A percentile compares a stretch with the other conserved stretches of the same genome.
Conservation (phyloP, 2,888 invertebrate species). For the Nephrotoma guestfalica region DNA sequence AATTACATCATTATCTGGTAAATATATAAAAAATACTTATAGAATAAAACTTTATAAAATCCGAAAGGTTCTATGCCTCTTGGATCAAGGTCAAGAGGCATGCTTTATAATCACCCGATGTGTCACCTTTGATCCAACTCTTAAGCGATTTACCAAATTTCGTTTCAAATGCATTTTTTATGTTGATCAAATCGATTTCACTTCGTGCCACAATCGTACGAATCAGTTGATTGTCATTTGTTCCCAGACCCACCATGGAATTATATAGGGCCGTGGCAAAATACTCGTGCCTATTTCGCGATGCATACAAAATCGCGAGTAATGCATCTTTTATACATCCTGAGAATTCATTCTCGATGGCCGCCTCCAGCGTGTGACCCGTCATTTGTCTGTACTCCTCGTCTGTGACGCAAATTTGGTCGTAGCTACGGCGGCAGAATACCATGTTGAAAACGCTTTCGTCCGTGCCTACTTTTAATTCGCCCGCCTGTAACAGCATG, state of each 20-base stretch:
- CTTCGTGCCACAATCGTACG: conserved; percentile 69
- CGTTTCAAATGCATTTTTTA: conserved; percentile 61
- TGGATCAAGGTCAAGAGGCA: conserved; percentile 58
- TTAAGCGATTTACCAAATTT: conserved; percentile 62
- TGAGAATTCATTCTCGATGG: conserved; percentile 71
- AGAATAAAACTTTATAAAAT: neutral
- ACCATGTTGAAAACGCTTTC: conserved; percentile 76
- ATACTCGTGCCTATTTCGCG: conserved; percentile 64
- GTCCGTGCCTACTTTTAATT: conserved; percentile 57
- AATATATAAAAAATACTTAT: neutral
- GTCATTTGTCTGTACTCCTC: conserved; percentile 42
- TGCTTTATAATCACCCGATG: conserved; percentile 77
- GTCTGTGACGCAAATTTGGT: conserved; percentile 44
- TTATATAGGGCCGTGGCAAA: conserved; percentile 77
- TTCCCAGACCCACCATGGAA: conserved; percentile 82
- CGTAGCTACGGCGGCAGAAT: conserved; percentile 61
- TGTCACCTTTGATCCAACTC: conserved; percentile 69
- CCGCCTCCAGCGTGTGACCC: conserved; percentile 64
- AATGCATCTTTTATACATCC: conserved; percentile 65
- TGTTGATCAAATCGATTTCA: conserved; percentile 75
- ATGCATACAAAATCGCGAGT: conserved; percentile 65
- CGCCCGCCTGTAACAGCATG: conserved; percentile 62
- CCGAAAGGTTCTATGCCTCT: conserved; percentile 14
- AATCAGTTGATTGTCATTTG: conserved; percentile 73
- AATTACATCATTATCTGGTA: neutral